Evolutionary conservation across 2,113 vertebrate genomes (phyloP).

Genomic region (Sorex araneus): DNA sequence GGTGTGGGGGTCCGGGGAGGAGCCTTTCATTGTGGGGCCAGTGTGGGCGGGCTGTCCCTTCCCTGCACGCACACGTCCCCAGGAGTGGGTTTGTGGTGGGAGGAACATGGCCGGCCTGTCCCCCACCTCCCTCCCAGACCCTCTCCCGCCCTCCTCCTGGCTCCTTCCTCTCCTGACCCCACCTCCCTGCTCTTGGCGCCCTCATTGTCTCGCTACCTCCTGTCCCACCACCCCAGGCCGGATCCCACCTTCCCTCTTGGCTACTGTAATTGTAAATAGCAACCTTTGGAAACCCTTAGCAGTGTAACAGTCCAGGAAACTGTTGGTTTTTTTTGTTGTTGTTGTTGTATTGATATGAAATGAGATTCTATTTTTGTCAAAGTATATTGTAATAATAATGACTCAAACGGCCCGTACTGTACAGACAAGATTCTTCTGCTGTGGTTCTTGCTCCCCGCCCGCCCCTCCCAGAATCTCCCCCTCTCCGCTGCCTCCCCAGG

Average conservation of each 20-base stretch:
- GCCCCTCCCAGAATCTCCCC: conserved; percentile 39
- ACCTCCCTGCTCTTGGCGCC: conserved; percentile 32
- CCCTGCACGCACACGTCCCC: conserved; percentile 39
- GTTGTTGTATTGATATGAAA: conserved; percentile 91
- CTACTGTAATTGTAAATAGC: conserved; percentile 90
- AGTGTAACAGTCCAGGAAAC: conserved; percentile 88
- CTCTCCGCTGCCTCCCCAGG: background rate
- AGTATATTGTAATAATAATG: conserved; percentile 91
- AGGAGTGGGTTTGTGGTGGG: background rate
- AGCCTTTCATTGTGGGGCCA: background rate
- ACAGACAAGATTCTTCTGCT: conserved; percentile 85
- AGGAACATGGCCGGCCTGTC: background rate
- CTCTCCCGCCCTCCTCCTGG: background rate
- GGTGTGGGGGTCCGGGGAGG: background rate
- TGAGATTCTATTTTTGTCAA: conserved; percentile 93
- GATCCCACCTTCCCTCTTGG: conserved; percentile 83
- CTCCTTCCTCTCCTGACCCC: conserved; percentile 20
- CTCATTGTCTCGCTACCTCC: conserved; percentile 68
- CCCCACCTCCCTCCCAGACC: background rate
- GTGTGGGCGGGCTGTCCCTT: conserved; percentile 20
- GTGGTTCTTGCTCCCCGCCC: conserved; percentile 78
- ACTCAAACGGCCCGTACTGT: conserved; percentile 88
- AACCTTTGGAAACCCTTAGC: conserved; percentile 85
- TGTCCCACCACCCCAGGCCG: conserved; percentile 66
- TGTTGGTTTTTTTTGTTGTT: conserved; percentile 82